These are phyloP conservation scores for Drosophila repletoides DNA, from an alignment of 1,140 invertebrate genomes.

Conservation along the genomic window DNA sequence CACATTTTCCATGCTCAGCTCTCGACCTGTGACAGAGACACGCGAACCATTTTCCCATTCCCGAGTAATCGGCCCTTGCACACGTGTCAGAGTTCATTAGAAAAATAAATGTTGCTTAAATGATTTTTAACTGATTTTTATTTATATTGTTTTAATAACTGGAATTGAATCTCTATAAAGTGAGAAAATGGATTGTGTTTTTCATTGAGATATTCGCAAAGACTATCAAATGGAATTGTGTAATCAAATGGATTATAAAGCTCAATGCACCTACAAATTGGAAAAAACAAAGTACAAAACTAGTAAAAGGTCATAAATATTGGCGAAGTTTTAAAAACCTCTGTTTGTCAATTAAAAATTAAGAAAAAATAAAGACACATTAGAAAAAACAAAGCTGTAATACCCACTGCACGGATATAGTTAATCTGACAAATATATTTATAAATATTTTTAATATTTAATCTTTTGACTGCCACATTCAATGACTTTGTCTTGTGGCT, in stretches of 20 bases:
- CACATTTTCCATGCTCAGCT: slow-evolving; percentile 37
- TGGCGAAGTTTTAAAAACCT: neutral
- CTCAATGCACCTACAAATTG: slow-evolving; percentile 26
- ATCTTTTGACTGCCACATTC: too few relatives aligned
- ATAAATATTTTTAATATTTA: too few relatives aligned
- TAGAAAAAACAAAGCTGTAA: too few relatives aligned
- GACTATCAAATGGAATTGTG: slow-evolving; percentile 45
- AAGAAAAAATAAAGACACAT: neutral
- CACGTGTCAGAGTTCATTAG: slow-evolving; percentile 75
- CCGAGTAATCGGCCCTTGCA: neutral
- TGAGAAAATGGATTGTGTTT: slow-evolving; percentile 19
- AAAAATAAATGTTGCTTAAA: slow-evolving; percentile 50
- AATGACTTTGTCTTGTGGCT: too few relatives aligned
- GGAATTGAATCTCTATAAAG: slow-evolving; percentile 23
- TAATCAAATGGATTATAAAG: slow-evolving; percentile 32
- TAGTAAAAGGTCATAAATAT: neutral
- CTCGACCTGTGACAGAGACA: slow-evolving; percentile 68
- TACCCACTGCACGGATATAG: too few relatives aligned
- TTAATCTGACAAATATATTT: too few relatives aligned
- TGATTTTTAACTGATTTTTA: slow-evolving; percentile 26
- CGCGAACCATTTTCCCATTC: slow-evolving; percentile 36
- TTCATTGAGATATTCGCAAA: slow-evolving; percentile 58
- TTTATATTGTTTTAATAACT: slow-evolving; percentile 22
- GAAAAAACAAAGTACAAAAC: neutral
- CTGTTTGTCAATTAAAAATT: neutral